Evolutionary conservation across 2,888 invertebrate species (phyloP), one percentile per base, ranked within the genome.

Genomic region (Bombylius discolor): DNA sequence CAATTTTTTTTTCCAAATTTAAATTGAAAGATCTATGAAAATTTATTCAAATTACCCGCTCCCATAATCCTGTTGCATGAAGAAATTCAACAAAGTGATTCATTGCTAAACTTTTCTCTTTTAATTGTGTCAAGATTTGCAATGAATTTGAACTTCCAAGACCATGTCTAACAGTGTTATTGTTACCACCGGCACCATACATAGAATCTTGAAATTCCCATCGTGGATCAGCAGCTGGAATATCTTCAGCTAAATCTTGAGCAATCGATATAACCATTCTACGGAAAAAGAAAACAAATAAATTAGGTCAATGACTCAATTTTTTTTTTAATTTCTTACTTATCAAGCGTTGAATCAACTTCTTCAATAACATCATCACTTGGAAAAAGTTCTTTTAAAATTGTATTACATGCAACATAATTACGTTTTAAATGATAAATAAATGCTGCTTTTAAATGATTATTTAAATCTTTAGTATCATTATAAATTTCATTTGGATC

Each of bases 41-140:
- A 23, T 23, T 36, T 36, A 5, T 7, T 7, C 34, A 7, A 36
- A 36, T 71, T 46, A 87, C 79, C 62, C 83, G 78, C 52, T 74
- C 76, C 85, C 85, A 85, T 39, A 88, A 74, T 1, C 80, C 79
- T 42, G 81, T 76, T 49, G 82, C 81, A 64, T 84, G 82, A 52
- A 91, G 72, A 72, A 95, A 95, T 56, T 82, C 80, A 4, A 90
- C 73, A 67, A 85, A 89, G 58, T 89, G 79, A 59, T 84, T 79
- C 62, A 90, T 79, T 0, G 89, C 92, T 66, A 84, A 81, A 67
- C 85, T 85, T 74, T 96, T 96, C 70, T 94, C 93, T 62, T 85
- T 83, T 55, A 97, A 75, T 70, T 96, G 95, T 60, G 87, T 86
- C 2, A 83, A 75, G 58, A 93, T 83, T 72, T 93, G 89, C 76